Evolutionary conservation across 2,888 invertebrate species (phyloP), one percentile per base, ranked within the genome.

Genomic region (Hyppa rectilinea): DNA sequence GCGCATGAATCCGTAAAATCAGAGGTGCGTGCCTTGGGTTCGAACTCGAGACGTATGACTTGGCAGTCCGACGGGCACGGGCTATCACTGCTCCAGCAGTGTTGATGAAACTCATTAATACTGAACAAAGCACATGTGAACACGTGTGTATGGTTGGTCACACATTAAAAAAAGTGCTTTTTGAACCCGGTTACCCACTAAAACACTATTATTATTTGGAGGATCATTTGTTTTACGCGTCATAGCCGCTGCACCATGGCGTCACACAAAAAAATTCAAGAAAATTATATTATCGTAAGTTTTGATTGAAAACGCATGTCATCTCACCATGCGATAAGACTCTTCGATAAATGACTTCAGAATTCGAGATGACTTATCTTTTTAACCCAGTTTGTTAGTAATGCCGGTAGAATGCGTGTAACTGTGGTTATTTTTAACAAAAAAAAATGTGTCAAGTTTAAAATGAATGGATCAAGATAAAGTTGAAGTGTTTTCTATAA

Each of bases 351-450:
- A 26, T 34, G 60, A 47, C 36, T 65, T 36, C 53, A 40, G 40
- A 49, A 55, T 75, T 65, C 23, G 38, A 61, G 69, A 76, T 76
- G 62, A 76, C 34, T 76, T 70, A 75, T 77, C 75, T 43, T 26
- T 70, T 50, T 70, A 56, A 62, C 77, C 61, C 77, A 70, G 45
- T 76, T 76, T 68, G 3, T 34, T 76, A 47, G 45, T 26, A 56
- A 56, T 58, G 4, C 23, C 31, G 20, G 49, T 34, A 38, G 49
- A 76, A 62, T 47, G 61, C 9, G 34, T 65, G 64, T 70, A 70
- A 23, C 38, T 61, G 50, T 60, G 31, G 50, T 56, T 78, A 78
- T 76, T 78, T 77, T 60, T 60, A 60, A 61, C 31, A 14, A 23
- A 52, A 38, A 52, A 38, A 62, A 43, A 69, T 61, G 14, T 75